Conservation (phyloP, 2,888 invertebrate species). For the Phyllotreta striolata region DNA sequence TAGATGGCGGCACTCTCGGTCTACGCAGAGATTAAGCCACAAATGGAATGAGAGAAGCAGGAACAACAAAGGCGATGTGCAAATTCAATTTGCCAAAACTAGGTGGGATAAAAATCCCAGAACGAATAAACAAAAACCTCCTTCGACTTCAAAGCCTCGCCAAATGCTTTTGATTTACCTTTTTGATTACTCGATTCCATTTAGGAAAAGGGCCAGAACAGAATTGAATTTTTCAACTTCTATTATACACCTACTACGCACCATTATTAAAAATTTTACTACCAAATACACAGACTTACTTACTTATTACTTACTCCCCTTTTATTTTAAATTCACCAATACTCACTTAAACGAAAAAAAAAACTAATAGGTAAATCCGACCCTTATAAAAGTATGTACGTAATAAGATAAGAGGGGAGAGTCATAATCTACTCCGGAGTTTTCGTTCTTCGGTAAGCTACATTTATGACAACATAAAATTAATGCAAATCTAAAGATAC, state of each 20-base stretch:
- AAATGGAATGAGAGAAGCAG: slow-evolving; percentile 51
- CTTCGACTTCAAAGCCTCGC: slow-evolving; percentile 52
- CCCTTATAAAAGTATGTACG: background rate
- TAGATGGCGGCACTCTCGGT: slow-evolving; percentile 45
- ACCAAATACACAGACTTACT: background rate
- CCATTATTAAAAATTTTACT: background rate
- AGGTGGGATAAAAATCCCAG: slow-evolving; percentile 57
- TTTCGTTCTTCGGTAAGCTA: slow-evolving; percentile 49
- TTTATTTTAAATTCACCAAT: too few relatives aligned
- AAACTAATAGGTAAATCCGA: too few relatives aligned
- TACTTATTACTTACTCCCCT: too few relatives aligned
- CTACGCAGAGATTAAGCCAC: slow-evolving; percentile 51
- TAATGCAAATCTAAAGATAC: slow-evolving; percentile 62
- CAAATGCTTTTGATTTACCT: slow-evolving; percentile 57
- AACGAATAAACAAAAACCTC: slow-evolving; percentile 57
- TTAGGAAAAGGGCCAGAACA: slow-evolving; percentile 36
- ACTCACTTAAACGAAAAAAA: too few relatives aligned
- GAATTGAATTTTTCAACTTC: too few relatives aligned
- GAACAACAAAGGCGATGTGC: slow-evolving; percentile 54
- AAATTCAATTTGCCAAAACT: slow-evolving; percentile 58
- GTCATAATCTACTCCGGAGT: slow-evolving; percentile 43
- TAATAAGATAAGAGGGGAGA: slow-evolving; percentile 26
- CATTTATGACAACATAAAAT: slow-evolving; percentile 62
- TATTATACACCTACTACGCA: too few relatives aligned
- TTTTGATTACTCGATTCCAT: slow-evolving; percentile 56